A percentile compares a stretch with the other conserved stretches of the same genome.
Evolutionary conservation across 2,113 vertebrate species (phyloP).

Genomic region (Heptranchias perlo): DNA sequence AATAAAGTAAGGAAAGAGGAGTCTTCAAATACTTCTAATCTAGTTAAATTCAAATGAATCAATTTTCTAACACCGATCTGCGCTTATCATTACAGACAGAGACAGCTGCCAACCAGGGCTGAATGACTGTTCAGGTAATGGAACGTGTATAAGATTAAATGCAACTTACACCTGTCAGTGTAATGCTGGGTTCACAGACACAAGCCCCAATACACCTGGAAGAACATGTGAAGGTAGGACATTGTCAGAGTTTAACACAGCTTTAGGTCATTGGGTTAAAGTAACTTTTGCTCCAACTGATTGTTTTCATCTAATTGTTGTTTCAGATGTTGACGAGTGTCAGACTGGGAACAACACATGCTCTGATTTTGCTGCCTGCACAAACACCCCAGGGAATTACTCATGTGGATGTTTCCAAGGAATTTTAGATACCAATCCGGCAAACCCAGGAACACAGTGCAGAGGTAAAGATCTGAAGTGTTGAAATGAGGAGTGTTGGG

Average conservation of each 20-base stretch:
- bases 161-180: conserved; percentile 45
- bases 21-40: not conserved
- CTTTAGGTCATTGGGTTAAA: not conserved
- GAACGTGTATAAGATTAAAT: conserved; percentile 41
- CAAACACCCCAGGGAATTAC: conserved; percentile 42
- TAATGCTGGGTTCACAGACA: conserved; percentile 42
- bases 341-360: not conserved
- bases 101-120: conserved; percentile 43
- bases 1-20: not conserved
- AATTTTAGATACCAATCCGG: conserved; percentile 38
- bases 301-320: not conserved
- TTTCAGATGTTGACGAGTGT: conserved; percentile 43
- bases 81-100: conserved; percentile 38
- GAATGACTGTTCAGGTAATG: conserved; percentile 44
- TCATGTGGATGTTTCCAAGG: conserved; percentile 41
- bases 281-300: not conserved
- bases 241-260: not conserved
- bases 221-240: conserved; percentile 42
- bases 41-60: not conserved
- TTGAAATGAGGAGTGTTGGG: not conserved
- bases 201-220: conserved; percentile 43
- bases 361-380: conserved; percentile 41
- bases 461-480: conserved; percentile 33
- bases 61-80: not conserved
- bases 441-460: conserved; percentile 42